Evolutionary conservation across 2,888 invertebrate species (phyloP).

Genomic region (Tachina grossa): DNA sequence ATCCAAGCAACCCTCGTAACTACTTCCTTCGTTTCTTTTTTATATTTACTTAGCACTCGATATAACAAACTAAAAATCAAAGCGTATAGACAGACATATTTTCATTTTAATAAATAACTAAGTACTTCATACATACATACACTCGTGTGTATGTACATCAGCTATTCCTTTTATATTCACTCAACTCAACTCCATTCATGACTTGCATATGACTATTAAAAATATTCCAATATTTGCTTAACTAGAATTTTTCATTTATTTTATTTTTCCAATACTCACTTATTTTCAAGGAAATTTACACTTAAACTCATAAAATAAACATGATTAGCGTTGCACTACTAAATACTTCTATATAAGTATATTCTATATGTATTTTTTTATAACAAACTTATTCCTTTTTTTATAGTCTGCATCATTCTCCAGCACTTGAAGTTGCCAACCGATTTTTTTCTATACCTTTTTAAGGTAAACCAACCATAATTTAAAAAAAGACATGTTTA

Average conservation of each 20-base stretch:
- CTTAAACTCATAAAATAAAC: conserved; percentile 71
- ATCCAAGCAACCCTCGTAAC: neutral
- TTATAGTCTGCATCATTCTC: conserved; percentile 43
- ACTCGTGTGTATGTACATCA: neutral
- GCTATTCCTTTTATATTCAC: conserved; percentile 18
- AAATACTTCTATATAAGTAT: conserved; percentile 52
- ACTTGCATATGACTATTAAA: conserved; percentile 55
- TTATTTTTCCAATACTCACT: conserved; percentile 22
- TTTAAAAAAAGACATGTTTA: conserved; percentile 24
- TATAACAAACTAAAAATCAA: conserved; percentile 16
- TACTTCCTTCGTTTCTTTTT: conserved; percentile 3
- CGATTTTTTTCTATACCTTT: conserved; percentile 21
- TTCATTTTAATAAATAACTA: neutral
- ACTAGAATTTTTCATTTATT: conserved; percentile 21
- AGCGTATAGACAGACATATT: neutral
- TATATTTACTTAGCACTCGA: conserved; percentile 62
- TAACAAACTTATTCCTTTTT: conserved; percentile 22
- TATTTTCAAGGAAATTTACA: conserved; percentile 70
- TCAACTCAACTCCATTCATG: conserved; percentile 42
- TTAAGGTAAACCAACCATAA: conserved; percentile 42
- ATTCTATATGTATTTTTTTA: neutral
- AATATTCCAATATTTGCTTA: conserved; percentile 48
- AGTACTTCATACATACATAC: neutral
- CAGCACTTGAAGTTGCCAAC: conserved; percentile 46
- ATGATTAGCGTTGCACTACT: conserved; percentile 72